phyloP scores from a whole-genome alignment of 2,113 vertebrate genomes.

The Sorex araneus region DNA sequence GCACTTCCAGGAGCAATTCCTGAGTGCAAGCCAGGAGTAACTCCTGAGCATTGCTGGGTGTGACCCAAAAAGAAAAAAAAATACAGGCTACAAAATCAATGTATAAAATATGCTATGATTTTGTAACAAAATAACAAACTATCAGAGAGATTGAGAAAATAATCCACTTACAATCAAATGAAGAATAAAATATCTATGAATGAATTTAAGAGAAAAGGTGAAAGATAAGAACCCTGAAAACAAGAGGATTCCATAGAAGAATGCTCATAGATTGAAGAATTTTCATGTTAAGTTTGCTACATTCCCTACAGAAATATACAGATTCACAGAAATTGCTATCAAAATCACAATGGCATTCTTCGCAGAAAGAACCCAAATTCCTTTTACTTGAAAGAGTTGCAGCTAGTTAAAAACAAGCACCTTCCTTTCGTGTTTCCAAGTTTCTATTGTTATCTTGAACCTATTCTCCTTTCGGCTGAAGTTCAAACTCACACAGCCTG shows the following conservation, averaged over 20 bases:
- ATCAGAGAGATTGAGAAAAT: not conserved
- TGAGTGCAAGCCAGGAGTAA: too few relatives aligned
- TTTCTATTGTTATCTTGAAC: not conserved
- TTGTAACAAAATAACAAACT: not conserved
- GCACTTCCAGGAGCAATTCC: too few relatives aligned
- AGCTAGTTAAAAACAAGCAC: not conserved
- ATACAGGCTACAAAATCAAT: not conserved
- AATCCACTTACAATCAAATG: not conserved
- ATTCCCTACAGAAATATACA: not conserved
- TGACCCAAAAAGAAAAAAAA: too few relatives aligned
- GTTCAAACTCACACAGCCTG: not conserved
- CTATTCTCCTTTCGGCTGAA: not conserved
- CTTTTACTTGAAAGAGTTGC: not conserved
- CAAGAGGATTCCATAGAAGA: not conserved
- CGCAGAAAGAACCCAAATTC: not conserved
- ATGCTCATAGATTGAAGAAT: not conserved
- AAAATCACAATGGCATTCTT: not conserved
- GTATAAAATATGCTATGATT: not conserved
- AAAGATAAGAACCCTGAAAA: not conserved
- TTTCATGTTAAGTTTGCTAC: not conserved
- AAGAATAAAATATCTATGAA: not conserved
- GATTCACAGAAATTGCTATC: not conserved
- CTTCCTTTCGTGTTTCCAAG: not conserved
- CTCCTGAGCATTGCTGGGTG: too few relatives aligned
- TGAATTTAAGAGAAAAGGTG: not conserved